Base-by-base conservation (phyloP, 2,797 vertebrate species). In the Lacerta agilis region DNA sequence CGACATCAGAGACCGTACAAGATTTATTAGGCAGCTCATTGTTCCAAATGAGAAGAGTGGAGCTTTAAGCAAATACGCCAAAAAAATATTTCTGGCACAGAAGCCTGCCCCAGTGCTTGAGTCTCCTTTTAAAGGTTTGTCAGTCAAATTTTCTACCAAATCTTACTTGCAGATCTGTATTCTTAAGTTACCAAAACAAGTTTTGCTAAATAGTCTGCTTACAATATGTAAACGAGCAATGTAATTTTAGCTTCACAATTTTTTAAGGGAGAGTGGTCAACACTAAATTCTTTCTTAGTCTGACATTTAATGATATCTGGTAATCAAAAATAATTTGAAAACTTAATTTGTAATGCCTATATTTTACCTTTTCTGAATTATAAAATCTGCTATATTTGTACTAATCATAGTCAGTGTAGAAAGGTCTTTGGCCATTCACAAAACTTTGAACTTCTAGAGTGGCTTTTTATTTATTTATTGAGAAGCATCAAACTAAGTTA, bases 11-110 rank as follows among this genome's bases (percentile, higher is more conserved):
- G 99, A 99, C 97, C 98, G 98, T 93, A 99, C 99, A 25, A 98
- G 99, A 95, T 99, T 99, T 97, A 98, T 99, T 95, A 97, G 98
- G 88, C 99, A 99, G 97, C 98, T 99, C 95, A 99, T 99, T 85
- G 98, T 99, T 96, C 99, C 99, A 88, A 98, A 96, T 85, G 98
- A 99, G 96, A 99, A 98, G 96, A 98, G 98, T 94, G 98, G 98
- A 79, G 98, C 98, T 92, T 97, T 99, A 95, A 98, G 97, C 96
- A 99, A 99, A 96, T 99, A 99, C 71, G 99, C 99, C 82, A 98
- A 98, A 75, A 98, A 98, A 95, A 99, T 99, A 96, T 97, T 99
- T 75, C 97, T 99, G 95, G 98, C 98, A 10, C 96, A 98, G 91
- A 99, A 99, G 94, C 99, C 99, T 2, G 98, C 99, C 64, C 99